Percentiles rank a stretch among this genome's conserved stretches.
These are phyloP conservation scores for Periophthalmodon schlosseri DNA, from an alignment of 2,113 vertebrate species.

Conservation along the genomic window DNA sequence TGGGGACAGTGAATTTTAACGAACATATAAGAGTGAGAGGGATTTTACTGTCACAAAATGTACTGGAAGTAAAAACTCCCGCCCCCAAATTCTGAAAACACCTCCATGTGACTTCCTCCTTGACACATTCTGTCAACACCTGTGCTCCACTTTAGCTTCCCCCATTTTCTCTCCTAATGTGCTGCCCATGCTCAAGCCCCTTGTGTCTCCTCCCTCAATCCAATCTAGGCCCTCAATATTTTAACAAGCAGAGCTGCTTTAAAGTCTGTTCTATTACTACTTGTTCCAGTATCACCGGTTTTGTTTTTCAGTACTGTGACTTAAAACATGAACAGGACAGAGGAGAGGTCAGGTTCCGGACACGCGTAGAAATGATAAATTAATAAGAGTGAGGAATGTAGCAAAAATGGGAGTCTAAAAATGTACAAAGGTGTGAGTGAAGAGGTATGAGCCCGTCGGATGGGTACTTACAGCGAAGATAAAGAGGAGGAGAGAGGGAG, in stretches of 20 bases:
- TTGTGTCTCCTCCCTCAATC: constrained; percentile 32
- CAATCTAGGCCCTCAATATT: constrained; percentile 32
- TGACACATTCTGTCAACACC: constrained; percentile 2
- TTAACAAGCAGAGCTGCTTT: too few species aligned
- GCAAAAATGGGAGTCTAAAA: constrained; percentile 47
- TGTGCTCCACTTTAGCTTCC: constrained; percentile 22
- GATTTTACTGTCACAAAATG: background rate
- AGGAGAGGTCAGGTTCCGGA: constrained; percentile 60
- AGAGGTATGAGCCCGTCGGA: constrained; percentile 43
- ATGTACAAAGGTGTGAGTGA: constrained; percentile 36
- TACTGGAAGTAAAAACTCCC: background rate
- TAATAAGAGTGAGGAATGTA: constrained; percentile 44
- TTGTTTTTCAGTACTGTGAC: background rate
- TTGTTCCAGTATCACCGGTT: background rate
- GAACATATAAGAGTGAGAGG: background rate
- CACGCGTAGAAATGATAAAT: constrained; percentile 61
- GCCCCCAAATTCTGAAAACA: constrained; percentile 7
- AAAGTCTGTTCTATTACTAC: too few species aligned
- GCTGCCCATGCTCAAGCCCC: constrained; percentile 16
- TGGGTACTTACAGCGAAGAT: constrained; percentile 57
- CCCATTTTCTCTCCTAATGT: constrained; percentile 26
- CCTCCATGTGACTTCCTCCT: constrained; percentile 1
- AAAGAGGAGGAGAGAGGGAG: constrained; percentile 37
- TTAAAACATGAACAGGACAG: constrained; percentile 37
- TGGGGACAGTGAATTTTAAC: too few species aligned